phyloP scores from a whole-genome alignment of 2,797 vertebrate genomes.

The Sebastes variabilis region DNA sequence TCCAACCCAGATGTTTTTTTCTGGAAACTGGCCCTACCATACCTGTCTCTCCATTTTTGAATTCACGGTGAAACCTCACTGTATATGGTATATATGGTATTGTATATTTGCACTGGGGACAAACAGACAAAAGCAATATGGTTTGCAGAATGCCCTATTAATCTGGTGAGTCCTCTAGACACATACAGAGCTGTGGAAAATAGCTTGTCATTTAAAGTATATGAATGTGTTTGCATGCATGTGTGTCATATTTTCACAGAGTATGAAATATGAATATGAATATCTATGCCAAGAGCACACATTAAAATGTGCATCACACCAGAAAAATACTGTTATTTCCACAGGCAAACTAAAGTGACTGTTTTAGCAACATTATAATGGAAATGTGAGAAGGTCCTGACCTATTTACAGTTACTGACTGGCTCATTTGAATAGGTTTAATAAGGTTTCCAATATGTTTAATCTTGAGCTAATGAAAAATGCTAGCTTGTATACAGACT shows the following conservation, averaged over 20 bases:
- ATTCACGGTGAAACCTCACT: constrained; percentile 22
- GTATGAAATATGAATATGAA: not conserved
- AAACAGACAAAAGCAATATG: constrained; percentile 8
- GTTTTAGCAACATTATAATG: constrained; percentile 16
- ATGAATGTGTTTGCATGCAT: not conserved
- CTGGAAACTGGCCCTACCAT: not conserved
- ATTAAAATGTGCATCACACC: not conserved
- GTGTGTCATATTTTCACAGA: not conserved
- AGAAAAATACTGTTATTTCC: not conserved
- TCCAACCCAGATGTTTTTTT: constrained; percentile 4
- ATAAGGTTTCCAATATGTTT: constrained; percentile 32
- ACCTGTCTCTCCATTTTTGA: not conserved
- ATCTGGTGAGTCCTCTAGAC: constrained; percentile 15
- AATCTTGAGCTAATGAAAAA: constrained; percentile 4
- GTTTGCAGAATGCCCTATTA: constrained; percentile 21
- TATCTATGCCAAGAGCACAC: not conserved
- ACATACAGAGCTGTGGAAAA: constrained; percentile 13
- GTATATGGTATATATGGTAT: not conserved
- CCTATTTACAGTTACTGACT: constrained; percentile 19
- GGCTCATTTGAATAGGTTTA: constrained; percentile 33
- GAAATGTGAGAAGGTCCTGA: constrained; percentile 20
- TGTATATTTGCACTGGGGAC: not conserved
- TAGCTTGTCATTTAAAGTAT: not conserved
- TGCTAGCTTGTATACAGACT: not conserved
- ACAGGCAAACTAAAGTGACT: not conserved